phyloP scores from a whole-genome alignment of 2,888 invertebrate species.

The Tinea pellionella region DNA sequence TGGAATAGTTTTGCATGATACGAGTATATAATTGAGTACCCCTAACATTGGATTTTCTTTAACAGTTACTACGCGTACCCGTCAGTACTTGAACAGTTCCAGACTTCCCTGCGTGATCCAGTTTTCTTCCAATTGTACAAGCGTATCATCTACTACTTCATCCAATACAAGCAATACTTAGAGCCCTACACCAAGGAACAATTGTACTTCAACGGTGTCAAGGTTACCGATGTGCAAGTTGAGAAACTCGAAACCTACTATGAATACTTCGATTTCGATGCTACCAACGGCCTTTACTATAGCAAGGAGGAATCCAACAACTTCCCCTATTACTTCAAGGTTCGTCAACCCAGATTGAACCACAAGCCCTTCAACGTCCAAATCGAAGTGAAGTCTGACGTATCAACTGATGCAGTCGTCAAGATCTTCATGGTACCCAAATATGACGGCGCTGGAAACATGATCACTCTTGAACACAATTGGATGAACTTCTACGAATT shows the following conservation, averaged over 20 bases:
- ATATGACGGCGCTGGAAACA: slow-evolving; percentile 60
- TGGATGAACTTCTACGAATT: slow-evolving; percentile 23
- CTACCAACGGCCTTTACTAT: slow-evolving; percentile 46
- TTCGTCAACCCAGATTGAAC: slow-evolving; percentile 59
- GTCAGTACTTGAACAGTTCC: slow-evolving; percentile 58
- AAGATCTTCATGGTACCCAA: slow-evolving; percentile 72
- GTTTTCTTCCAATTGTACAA: slow-evolving; percentile 71
- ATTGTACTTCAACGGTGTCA: slow-evolving; percentile 58
- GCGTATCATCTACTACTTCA: slow-evolving; percentile 54
- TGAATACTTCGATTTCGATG: slow-evolving; percentile 56
- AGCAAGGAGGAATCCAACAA: slow-evolving; percentile 29
- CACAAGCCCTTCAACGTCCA: slow-evolving; percentile 64
- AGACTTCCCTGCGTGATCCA: slow-evolving; percentile 72
- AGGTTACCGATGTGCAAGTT: slow-evolving; percentile 60
- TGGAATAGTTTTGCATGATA: no score
- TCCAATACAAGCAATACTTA: slow-evolving; percentile 59
- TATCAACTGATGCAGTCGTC: slow-evolving; percentile 55
- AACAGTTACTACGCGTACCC: slow-evolving; percentile 25
- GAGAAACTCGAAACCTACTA: slow-evolving; percentile 70
- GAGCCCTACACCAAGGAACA: slow-evolving; percentile 63
- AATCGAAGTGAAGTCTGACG: slow-evolving; percentile 48
- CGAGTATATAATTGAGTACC: no score
- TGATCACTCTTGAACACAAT: slow-evolving; percentile 30
- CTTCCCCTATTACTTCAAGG: slow-evolving; percentile 34
- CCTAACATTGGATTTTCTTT: neutral